Percentiles rank a stretch among this genome's conserved stretches.
These are phyloP conservation scores for Ischnus inquisitorius DNA, from an alignment of 2,888 invertebrate genomes.

Conservation along the genomic window DNA sequence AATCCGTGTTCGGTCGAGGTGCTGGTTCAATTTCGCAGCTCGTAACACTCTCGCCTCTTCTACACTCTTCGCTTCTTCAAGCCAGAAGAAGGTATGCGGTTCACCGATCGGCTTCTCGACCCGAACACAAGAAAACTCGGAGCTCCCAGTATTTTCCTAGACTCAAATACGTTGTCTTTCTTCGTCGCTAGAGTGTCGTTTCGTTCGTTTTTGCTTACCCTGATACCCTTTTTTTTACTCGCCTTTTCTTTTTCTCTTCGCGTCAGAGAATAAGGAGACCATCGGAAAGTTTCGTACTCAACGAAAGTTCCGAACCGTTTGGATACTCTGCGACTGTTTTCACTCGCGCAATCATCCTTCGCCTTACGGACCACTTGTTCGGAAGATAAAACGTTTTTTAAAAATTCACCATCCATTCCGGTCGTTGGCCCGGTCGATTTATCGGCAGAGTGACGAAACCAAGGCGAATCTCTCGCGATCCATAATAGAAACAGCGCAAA, in stretches of 20 bases:
- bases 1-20: slow-evolving; percentile 49
- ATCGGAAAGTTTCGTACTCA: slow-evolving; percentile 75
- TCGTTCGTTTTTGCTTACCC: slow-evolving; percentile 27
- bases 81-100: slow-evolving; percentile 48
- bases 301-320: slow-evolving; percentile 74
- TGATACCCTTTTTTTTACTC: slow-evolving; percentile 44
- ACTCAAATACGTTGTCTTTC: not conserved
- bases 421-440: not conserved
- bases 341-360: slow-evolving; percentile 49
- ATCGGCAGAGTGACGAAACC: not conserved
- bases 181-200: not conserved
- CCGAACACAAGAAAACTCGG: slow-evolving; percentile 38
- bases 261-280: slow-evolving; percentile 8
- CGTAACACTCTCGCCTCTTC: slow-evolving; percentile 46
- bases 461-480: not conserved
- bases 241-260: slow-evolving; percentile 40
- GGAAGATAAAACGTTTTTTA: slow-evolving; percentile 69
- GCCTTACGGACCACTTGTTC: not conserved
- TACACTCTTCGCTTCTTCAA: slow-evolving; percentile 44
- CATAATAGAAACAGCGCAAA: not conserved
- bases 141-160: slow-evolving; percentile 26
- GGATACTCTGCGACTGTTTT: not conserved
- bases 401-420: slow-evolving; percentile 73
- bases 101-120: slow-evolving; percentile 50
- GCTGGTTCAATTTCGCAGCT: slow-evolving; percentile 70